Evolutionary conservation across 2,888 invertebrate species (phyloP), one percentile per base, ranked within the genome.

Genomic region (Orchesellides sinensis): DNA sequence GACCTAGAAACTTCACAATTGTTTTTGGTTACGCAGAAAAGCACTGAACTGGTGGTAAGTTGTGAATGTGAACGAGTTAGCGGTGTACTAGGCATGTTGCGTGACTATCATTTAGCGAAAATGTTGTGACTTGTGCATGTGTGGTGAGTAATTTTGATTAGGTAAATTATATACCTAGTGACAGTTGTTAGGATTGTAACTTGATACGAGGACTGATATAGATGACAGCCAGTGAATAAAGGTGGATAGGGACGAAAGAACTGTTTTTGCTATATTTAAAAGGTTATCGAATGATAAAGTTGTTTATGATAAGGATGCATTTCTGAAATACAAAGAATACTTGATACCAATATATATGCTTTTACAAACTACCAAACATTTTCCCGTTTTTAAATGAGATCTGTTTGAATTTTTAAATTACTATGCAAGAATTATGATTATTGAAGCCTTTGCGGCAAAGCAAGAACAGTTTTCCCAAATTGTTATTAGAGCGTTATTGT

Each of bases 1-100:
- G 70, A 79, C 78, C 78, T 70, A 79, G 23, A 29, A 25, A 65
- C 49, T 78, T 68, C 59, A 77, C 70, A 70, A 70, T 70, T 63
- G 61, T 70, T 63, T 70, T n/a, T n/a, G n/a, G n/a, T n/a, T n/a
- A n/a, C n/a, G n/a, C n/a, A n/a, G n/a, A n/a, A n/a, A n/a, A n/a
- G n/a, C n/a, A n/a, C n/a, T n/a, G n/a, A n/a, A n/a, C n/a, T n/a
- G n/a, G n/a, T n/a, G n/a, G n/a, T n/a, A n/a, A n/a, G n/a, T n/a
- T n/a, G n/a, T n/a, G n/a, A n/a, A n/a, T n/a, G n/a, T n/a, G n/a
- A n/a, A n/a, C n/a, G n/a, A n/a, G n/a, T n/a, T n/a, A n/a, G n/a
- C n/a, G n/a, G n/a, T n/a, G n/a, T n/a, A n/a, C n/a, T n/a, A n/a
- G n/a, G n/a, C n/a, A n/a, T n/a, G n/a, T n/a, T n/a, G n/a, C n/a